Conservation (phyloP, 2,888 invertebrate species). For the Trimorus sp. region DNA sequence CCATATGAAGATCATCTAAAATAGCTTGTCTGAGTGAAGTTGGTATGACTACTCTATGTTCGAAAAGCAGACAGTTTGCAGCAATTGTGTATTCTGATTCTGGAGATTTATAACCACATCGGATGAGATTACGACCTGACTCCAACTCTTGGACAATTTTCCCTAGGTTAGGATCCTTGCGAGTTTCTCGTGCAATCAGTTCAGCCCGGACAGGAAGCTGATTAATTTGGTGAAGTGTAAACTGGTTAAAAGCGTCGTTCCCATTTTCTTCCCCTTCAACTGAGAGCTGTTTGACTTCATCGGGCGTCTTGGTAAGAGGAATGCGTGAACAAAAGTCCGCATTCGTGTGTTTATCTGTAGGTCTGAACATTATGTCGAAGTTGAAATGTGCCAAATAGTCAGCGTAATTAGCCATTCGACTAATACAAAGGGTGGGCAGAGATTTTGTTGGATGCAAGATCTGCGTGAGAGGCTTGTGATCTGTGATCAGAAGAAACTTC, state of each 20-base stretch:
- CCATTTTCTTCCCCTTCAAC: not conserved
- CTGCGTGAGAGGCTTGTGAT: conserved; percentile 15
- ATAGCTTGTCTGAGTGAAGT: conserved; percentile 1
- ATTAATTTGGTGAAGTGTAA: conserved; percentile 25
- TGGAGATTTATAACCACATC: conserved; percentile 10
- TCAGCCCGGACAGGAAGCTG: conserved; percentile 29
- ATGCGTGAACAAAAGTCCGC: conserved; percentile 37
- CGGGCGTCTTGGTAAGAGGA: not conserved
- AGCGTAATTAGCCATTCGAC: conserved; percentile 48
- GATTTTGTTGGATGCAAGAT: conserved; percentile 33
- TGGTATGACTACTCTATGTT: conserved; percentile 31
- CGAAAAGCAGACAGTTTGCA: conserved; percentile 24
- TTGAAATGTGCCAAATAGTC: conserved; percentile 48
- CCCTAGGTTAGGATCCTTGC: conserved; percentile 14
- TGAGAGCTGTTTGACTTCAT: not conserved
- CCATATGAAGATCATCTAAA: not conserved
- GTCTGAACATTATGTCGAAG: conserved; percentile 21
- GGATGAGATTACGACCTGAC: conserved; percentile 10
- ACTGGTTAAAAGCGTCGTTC: conserved; percentile 9
- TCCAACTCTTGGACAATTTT: conserved; percentile 24
- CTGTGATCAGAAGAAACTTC: conserved; percentile 4
- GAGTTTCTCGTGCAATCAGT: conserved; percentile 29
- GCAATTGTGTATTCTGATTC: conserved; percentile 9
- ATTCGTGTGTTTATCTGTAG: conserved; percentile 30
- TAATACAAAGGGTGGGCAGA: conserved; percentile 36